A percentile compares a stretch with the other conserved stretches of the same genome.
phyloP scores from a whole-genome alignment of 23 tunicate species.

The Ascidia mentula region DNA sequence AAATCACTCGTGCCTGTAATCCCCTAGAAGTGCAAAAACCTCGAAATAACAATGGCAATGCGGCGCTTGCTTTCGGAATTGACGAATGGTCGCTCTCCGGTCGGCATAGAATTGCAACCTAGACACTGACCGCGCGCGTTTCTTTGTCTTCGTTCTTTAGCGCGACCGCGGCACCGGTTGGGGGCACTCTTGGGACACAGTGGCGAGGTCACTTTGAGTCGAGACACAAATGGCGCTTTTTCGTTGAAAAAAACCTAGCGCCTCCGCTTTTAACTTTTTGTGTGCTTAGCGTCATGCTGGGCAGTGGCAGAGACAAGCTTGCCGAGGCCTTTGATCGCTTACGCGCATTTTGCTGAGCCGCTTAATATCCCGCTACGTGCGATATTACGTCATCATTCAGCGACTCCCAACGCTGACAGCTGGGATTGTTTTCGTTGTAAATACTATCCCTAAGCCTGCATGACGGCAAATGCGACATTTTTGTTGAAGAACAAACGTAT shows the following conservation, averaged over 20 bases:
- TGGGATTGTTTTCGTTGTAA: too few relatives aligned
- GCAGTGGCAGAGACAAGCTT: background rate
- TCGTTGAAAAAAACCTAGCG: background rate
- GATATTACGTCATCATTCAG: background rate
- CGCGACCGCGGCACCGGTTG: background rate
- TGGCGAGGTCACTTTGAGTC: background rate
- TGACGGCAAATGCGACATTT: too few relatives aligned
- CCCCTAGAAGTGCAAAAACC: too few relatives aligned
- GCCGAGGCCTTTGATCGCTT: background rate
- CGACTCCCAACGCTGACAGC: background rate
- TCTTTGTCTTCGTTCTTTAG: background rate
- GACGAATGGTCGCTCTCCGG: too few relatives aligned
- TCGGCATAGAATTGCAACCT: background rate
- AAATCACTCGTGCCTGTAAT: too few relatives aligned
- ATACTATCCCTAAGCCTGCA: too few relatives aligned
- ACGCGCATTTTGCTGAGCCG: background rate
- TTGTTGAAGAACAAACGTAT: too few relatives aligned
- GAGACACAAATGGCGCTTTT: background rate
- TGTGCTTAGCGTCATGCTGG: constrained; percentile 9
- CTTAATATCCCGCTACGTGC: background rate
- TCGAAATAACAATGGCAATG: too few relatives aligned
- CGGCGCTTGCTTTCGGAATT: too few relatives aligned
- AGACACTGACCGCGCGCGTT: constrained; percentile 9
- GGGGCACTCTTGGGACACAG: constrained; percentile 4
- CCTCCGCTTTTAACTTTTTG: background rate